Conservation (phyloP, 2,888 invertebrate species). For the Euproctis similis region DNA sequence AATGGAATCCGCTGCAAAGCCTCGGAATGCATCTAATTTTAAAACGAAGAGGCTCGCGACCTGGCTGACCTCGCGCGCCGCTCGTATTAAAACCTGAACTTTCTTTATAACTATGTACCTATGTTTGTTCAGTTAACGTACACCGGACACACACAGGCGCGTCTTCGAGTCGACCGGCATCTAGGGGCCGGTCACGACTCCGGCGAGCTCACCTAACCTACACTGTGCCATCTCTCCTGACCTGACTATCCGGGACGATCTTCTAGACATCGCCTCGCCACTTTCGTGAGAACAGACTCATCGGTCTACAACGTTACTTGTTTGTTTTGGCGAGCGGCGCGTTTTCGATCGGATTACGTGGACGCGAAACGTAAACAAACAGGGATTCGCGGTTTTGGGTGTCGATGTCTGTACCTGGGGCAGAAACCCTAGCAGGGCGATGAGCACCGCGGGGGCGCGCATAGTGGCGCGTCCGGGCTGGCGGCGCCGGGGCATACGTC, state of each 20-base stretch:
- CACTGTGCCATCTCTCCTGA: constrained; percentile 37
- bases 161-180: constrained; percentile 39
- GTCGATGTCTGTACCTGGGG: constrained; percentile 68
- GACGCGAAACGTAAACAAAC: constrained; percentile 52
- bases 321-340: constrained; percentile 37
- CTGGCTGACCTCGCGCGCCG: constrained; percentile 69
- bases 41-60: constrained; percentile 72
- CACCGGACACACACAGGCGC: constrained; percentile 60
- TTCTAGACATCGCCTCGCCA: constrained; percentile 27
- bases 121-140: constrained; percentile 69
- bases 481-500: constrained; percentile 71
- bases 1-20: constrained; percentile 50
- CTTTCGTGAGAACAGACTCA: constrained; percentile 62
- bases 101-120: constrained; percentile 72
- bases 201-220: constrained; percentile 44
- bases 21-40: constrained; percentile 75
- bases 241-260: constrained; percentile 68
- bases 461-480: constrained; percentile 70
- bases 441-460: constrained; percentile 73
- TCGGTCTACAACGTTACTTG: constrained; percentile 27
- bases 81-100: constrained; percentile 73
- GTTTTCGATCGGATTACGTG: constrained; percentile 33
- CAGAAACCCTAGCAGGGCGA: constrained; percentile 75
- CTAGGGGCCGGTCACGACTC: constrained; percentile 67
- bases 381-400: constrained; percentile 56